A percentile compares a stretch with the other conserved stretches of the same genome.
Conservation (phyloP, 1,140 invertebrate genomes). For the Bemisia tabaci region DNA sequence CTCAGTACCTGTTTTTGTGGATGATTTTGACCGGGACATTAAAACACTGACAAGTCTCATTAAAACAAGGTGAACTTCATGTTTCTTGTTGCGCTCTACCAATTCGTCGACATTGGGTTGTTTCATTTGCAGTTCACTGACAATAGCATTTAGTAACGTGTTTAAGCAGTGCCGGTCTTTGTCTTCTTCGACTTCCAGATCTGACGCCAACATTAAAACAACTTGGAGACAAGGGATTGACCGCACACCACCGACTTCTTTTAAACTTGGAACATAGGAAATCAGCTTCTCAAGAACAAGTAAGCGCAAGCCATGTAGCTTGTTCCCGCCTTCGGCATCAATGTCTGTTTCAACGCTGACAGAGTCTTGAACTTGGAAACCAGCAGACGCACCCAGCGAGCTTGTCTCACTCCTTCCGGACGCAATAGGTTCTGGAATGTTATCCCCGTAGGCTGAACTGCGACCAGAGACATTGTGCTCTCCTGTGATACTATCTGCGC, state of each 20-base stretch:
- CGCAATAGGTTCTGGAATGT: constrained; percentile 36
- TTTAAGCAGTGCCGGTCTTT: constrained; percentile 63
- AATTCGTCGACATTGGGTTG: constrained; percentile 39
- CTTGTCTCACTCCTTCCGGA: constrained; percentile 38
- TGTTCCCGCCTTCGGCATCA: constrained; percentile 25
- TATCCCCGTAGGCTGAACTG: constrained; percentile 74
- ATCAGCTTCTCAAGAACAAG: constrained; percentile 49
- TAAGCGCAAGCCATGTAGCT: constrained; percentile 50
- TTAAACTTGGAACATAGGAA: constrained; percentile 44
- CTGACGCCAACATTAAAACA: constrained; percentile 76
- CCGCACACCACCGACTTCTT: constrained; percentile 54
- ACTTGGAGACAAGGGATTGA: constrained; percentile 85
- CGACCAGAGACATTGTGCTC: constrained; percentile 67
- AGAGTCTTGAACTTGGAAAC: constrained; percentile 32
- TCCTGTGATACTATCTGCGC: constrained; percentile 80
- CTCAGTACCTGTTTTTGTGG: constrained; percentile 40
- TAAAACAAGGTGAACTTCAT: constrained; percentile 78
- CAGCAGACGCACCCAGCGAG: constrained; percentile 36
- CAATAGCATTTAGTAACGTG: constrained; percentile 52
- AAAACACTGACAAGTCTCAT: constrained; percentile 64
- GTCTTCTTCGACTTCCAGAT: constrained; percentile 72
- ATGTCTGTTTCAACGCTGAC: constrained; percentile 28
- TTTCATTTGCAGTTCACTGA: constrained; percentile 64
- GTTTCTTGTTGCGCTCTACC: constrained; percentile 42
- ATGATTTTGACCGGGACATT: constrained; percentile 57